Evolutionary conservation across 2,113 vertebrate genomes (phyloP), one percentile per base, ranked within the genome.

Genomic region (Paratilapia polleni): DNA sequence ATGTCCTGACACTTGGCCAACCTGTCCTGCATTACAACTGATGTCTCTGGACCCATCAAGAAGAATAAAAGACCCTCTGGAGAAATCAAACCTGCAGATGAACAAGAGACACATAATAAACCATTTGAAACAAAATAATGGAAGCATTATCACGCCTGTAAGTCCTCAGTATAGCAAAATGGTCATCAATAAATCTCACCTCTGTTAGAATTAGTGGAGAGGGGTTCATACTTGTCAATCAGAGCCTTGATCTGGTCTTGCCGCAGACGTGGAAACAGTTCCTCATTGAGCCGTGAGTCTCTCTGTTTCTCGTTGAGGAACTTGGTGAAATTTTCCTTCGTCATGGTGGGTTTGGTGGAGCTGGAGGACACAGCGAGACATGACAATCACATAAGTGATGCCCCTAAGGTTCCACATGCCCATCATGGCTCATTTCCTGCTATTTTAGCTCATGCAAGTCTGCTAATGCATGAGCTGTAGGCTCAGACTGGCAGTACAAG

Each of bases 221-320:
- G 90, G 43, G 98, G 97, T 83, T 99, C 98, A 1, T 99, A 99
- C 89, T 99, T 99, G 81, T 98, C 97, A 0, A 99, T 98, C 84
- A 99, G 95, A 47, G 94, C 94, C 91, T 98, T 98, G 83, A 98
- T 96, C 95, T 99, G 98, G 56, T 99, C 97, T 1, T 96, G 96
- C 24, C 97, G 96, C 14, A 97, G 94, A 2, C 95, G 97, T 0
- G 98, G 98, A 87, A 97, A 99, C 41, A 99, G 96, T 83, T 97
- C 93, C 82, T 99, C 97, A 5, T 98, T 99, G 75, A 98, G 97
- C 52, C 98, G 96, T 1, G 97, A 94, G 91, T 99, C 97, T 1
- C 97, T 95, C 91, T 99, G 98, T 58, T 97, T 99, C 93, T 98
- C 97, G 81, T 98, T 99, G 91, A 99, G 97, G 82, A 99, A 99